phyloP scores from a whole-genome alignment of 1,140 invertebrate genomes.

The Lasioglossum baleicum region DNA sequence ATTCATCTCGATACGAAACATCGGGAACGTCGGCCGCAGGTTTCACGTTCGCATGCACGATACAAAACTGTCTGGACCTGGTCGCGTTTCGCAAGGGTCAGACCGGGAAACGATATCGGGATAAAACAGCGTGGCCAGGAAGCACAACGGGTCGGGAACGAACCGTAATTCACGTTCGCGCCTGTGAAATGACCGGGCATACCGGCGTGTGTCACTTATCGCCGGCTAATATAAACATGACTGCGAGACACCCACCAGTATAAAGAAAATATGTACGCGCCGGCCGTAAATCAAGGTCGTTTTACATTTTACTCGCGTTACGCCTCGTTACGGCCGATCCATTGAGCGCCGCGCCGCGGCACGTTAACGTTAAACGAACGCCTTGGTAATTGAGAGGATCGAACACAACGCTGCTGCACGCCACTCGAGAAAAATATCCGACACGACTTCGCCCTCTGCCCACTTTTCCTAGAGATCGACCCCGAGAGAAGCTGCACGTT shows the following conservation, averaged over 20 bases:
- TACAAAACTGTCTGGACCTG: not conserved
- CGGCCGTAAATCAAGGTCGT: constrained; percentile 51
- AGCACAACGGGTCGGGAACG: constrained; percentile 27
- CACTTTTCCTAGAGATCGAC: constrained; percentile 36
- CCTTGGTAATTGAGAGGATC: constrained; percentile 27
- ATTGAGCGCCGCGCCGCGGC: not conserved
- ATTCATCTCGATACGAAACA: not conserved
- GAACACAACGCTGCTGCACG: not conserved
- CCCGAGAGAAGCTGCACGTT: not conserved
- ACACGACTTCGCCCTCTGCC: not conserved
- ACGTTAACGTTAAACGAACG: not conserved
- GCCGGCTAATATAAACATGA: constrained; percentile 61
- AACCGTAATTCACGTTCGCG: constrained; percentile 60
- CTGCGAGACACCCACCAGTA: constrained; percentile 52
- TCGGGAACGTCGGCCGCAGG: not conserved
- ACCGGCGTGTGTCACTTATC: constrained; percentile 60
- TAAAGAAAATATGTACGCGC: constrained; percentile 32
- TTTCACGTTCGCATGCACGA: not conserved
- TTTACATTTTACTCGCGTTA: constrained; percentile 55
- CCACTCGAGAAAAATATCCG: not conserved
- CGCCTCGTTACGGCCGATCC: constrained; percentile 16
- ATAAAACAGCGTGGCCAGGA: constrained; percentile 25
- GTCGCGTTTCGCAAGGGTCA: constrained; percentile 39
- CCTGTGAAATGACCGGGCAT: constrained; percentile 56
- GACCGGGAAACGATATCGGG: constrained; percentile 28